These are phyloP conservation scores for Agrilus biguttatus DNA, from an alignment of 2,888 invertebrate genomes.

Conservation along the genomic window DNA sequence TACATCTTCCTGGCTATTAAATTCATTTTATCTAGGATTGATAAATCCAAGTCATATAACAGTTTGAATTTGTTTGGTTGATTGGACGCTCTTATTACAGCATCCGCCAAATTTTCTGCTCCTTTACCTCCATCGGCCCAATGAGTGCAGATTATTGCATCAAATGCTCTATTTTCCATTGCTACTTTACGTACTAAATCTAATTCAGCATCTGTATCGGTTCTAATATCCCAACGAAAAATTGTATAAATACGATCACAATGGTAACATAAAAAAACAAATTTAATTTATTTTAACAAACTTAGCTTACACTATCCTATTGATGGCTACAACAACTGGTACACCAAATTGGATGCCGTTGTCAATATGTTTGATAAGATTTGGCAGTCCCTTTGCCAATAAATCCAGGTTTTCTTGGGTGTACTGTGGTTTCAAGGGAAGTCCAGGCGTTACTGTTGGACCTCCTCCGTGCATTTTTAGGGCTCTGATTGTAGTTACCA, in stretches of 20 bases:
- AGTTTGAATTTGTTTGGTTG: slow-evolving; percentile 46
- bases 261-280: too few relatives aligned
- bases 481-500: slow-evolving; percentile 87
- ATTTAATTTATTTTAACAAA: background rate
- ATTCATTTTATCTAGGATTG: slow-evolving; percentile 76
- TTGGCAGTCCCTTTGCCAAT: slow-evolving; percentile 72
- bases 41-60: slow-evolving; percentile 52
- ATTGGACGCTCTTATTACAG: slow-evolving; percentile 68
- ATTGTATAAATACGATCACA: background rate
- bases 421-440: slow-evolving; percentile 75
- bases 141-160: slow-evolving; percentile 76
- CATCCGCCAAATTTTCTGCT: slow-evolving; percentile 71
- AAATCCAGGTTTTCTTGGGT: slow-evolving; percentile 76
- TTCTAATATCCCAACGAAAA: slow-evolving; percentile 34
- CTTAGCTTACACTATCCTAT: slow-evolving; percentile 58
- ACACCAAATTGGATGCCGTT: slow-evolving; percentile 82
- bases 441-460: slow-evolving; percentile 71
- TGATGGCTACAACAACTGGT: slow-evolving; percentile 90
- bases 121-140: slow-evolving; percentile 87
- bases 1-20: slow-evolving; percentile 88
- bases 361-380: slow-evolving; percentile 84
- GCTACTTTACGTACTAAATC: slow-evolving; percentile 61
- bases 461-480: slow-evolving; percentile 99
- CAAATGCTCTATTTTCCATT: slow-evolving; percentile 65
- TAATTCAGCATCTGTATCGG: slow-evolving; percentile 76